These are phyloP conservation scores for Sula dactylatra DNA, from an alignment of 2,113 vertebrate species.

Conservation along the genomic window DNA sequence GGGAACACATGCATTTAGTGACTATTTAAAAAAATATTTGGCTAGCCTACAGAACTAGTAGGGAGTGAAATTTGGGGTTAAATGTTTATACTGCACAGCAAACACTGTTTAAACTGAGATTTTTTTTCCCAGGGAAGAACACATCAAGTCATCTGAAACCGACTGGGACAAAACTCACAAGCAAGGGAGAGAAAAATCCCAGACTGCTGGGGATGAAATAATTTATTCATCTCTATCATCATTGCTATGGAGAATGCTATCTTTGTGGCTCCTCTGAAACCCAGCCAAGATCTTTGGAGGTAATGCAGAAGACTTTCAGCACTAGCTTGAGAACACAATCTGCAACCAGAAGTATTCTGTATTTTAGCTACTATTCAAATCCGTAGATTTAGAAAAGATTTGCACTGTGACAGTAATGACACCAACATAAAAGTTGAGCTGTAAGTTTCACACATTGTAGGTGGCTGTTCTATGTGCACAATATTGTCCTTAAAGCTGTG, in stretches of 20 bases:
- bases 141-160: not conserved
- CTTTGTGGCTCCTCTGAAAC: slow-evolving; percentile 12
- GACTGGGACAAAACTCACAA: slow-evolving; percentile 7
- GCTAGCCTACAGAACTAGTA: not conserved
- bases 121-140: slow-evolving; percentile 37
- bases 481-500: not conserved
- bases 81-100: slow-evolving; percentile 10
- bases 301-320: not conserved
- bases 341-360: not conserved
- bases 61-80: not conserved
- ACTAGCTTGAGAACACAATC: not conserved
- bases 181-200: not conserved
- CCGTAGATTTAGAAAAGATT: not conserved
- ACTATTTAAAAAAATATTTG: not conserved
- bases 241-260: not conserved
- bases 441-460: not conserved
- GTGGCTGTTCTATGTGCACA: not conserved
- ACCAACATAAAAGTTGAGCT: not conserved
- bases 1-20: slow-evolving; percentile 12
- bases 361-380: not conserved
- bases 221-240: slow-evolving; percentile 8
- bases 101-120: not conserved
- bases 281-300: not conserved
- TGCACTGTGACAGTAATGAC: not conserved
- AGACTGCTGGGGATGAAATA: slow-evolving; percentile 28